Percentiles rank a stretch among this genome's conserved stretches.
phyloP scores from a whole-genome alignment of 1,140 invertebrate genomes.

The Harpegnathos saltator region DNA sequence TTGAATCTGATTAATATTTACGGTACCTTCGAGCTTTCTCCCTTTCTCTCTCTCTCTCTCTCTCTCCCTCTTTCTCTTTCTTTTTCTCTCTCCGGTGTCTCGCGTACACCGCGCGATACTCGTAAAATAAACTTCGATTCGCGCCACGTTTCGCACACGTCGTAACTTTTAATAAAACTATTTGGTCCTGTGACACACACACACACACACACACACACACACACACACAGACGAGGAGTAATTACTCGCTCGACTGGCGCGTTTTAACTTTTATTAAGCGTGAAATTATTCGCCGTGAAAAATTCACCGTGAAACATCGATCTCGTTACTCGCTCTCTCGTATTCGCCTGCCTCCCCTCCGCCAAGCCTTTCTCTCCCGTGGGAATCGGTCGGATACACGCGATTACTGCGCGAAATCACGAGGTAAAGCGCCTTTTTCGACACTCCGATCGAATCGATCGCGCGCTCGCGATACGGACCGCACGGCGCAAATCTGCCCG shows the following conservation, averaged over 20 bases:
- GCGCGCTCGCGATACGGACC: not conserved
- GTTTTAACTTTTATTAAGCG: not conserved
- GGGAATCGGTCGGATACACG: not conserved
- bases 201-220: too few species aligned
- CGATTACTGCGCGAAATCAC: not conserved
- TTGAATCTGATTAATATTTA: conserved; percentile 44
- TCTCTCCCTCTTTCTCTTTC: too few species aligned
- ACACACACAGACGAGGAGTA: not conserved
- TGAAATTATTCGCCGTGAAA: not conserved
- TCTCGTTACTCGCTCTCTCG: not conserved
- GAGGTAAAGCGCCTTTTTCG: not conserved
- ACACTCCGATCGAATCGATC: not conserved
- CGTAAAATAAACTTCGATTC: conserved; percentile 27
- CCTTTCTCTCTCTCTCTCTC: too few species aligned
- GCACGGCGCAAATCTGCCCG: not conserved
- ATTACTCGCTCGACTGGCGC: not conserved
- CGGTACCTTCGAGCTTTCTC: not conserved
- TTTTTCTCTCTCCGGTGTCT: too few species aligned
- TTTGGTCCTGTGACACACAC: not conserved
- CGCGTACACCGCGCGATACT: not conserved
- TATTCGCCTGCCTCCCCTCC: not conserved
- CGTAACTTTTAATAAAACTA: conserved; percentile 5
- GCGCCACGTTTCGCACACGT: not conserved
- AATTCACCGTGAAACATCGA: not conserved
- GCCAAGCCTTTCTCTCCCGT: too few species aligned